phyloP scores from a whole-genome alignment of 1,140 invertebrate genomes.

The Stratiolaelaps scimitus region DNA sequence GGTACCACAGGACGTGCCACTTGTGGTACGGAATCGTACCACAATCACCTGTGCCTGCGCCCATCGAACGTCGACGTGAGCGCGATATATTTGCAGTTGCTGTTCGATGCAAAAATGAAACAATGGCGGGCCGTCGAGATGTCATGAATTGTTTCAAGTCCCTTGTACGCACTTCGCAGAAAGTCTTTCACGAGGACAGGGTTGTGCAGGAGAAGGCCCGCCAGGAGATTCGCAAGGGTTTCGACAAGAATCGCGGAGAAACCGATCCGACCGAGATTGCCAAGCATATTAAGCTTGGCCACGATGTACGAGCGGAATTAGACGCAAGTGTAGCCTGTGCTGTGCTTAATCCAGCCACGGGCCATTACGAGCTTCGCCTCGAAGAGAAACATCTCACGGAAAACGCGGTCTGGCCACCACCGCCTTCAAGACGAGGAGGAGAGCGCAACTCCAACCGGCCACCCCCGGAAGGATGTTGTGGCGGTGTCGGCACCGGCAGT shows the following conservation, averaged over 20 bases:
- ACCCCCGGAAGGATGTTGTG: background rate
- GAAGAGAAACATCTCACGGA: background rate
- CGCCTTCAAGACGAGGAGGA: background rate
- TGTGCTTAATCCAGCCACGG: background rate
- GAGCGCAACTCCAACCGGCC: background rate
- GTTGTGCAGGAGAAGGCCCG: background rate
- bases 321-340: background rate
- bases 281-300: background rate
- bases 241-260: background rate
- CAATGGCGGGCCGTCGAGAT: background rate
- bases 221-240: constrained; percentile 1
- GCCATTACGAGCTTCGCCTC: background rate
- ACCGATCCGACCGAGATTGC: constrained; percentile 6
- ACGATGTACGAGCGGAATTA: background rate
- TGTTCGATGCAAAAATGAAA: too few relatives aligned
- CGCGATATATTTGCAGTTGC: background rate
- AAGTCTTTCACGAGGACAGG: background rate
- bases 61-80: background rate
- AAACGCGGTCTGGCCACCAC: background rate
- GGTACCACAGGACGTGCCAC: too few relatives aligned
- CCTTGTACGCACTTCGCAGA: background rate
- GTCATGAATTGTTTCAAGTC: constrained; percentile 3
- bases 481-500: background rate
- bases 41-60: constrained; percentile 3
- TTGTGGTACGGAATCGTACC: background rate